Evolutionary conservation across 2,888 invertebrate species (phyloP).

Genomic region (Chrysolina americana): DNA sequence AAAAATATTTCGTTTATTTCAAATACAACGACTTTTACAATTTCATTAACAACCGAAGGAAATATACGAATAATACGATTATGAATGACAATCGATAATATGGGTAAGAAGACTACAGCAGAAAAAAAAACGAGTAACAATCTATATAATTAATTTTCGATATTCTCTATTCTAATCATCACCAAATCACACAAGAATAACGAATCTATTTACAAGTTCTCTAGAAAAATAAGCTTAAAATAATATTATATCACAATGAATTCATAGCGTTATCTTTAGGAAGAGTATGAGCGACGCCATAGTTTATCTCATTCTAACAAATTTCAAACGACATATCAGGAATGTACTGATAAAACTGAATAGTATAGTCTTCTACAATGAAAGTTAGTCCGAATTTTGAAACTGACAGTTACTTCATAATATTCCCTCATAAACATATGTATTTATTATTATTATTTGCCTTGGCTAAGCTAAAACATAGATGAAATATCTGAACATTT

Average conservation of each 20-base stretch:
- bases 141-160: background rate
- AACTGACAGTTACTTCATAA: too few relatives aligned
- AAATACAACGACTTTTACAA: background rate
- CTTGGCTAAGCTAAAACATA: too few relatives aligned
- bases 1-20: constrained; percentile 17
- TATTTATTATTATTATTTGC: too few relatives aligned
- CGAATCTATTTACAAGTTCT: constrained; percentile 24
- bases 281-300: background rate
- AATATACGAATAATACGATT: background rate
- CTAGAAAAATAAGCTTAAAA: constrained; percentile 20
- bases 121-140: constrained; percentile 2
- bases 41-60: background rate
- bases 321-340: too few relatives aligned
- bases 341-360: too few relatives aligned
- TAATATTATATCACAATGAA: constrained; percentile 31
- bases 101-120: background rate
- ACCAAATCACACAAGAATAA: constrained; percentile 28
- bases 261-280: constrained; percentile 15
- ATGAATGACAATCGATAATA: background rate
- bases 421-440: too few relatives aligned
- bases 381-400: too few relatives aligned
- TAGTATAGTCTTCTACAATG: too few relatives aligned
- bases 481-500: too few relatives aligned
- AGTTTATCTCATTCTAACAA: background rate
- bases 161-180: constrained; percentile 12